Evolutionary conservation across 2,888 invertebrate genomes (phyloP).

Genomic region (Caenorhabditis panamensis): DNA sequence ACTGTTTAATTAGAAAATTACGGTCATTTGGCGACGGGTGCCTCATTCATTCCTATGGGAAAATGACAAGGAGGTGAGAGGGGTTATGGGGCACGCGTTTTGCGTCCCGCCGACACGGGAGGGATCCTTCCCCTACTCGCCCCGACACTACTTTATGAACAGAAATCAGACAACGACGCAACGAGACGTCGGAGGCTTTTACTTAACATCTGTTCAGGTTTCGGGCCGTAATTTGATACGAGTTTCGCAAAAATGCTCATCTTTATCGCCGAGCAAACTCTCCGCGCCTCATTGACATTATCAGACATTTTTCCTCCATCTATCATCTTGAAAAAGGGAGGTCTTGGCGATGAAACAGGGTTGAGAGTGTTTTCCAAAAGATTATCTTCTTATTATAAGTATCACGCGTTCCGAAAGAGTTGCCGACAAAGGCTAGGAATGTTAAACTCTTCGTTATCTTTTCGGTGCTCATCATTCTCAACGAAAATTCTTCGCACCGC

Average conservation of each 20-base stretch:
- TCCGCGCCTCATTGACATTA: conserved; percentile 27
- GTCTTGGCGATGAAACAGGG: not conserved
- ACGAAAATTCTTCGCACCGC: conserved; percentile 1
- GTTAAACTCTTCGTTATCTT: conserved; percentile 15
- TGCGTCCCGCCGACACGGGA: conserved; percentile 22
- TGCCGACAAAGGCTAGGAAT: conserved; percentile 33
- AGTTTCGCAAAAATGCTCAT: conserved; percentile 55
- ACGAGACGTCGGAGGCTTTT: conserved; percentile 45
- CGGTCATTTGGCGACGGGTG: conserved; percentile 64
- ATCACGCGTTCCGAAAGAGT: conserved; percentile 25
- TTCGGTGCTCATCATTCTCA: not conserved
- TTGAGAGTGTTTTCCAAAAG: conserved; percentile 10
- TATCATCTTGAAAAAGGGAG: conserved; percentile 1
- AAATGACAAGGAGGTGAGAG: conserved; percentile 44
- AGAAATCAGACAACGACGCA: conserved; percentile 48
- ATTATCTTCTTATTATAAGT: conserved; percentile 6
- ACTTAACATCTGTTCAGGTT: conserved; percentile 61
- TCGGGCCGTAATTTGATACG: conserved; percentile 59
- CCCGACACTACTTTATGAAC: conserved; percentile 49
- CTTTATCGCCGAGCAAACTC: conserved; percentile 37
- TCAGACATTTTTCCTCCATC: conserved; percentile 38
- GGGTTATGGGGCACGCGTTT: conserved; percentile 45
- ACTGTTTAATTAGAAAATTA: conserved; percentile 67
- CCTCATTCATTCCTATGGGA: conserved; percentile 43
- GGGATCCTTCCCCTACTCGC: conserved; percentile 12